Percentiles rank a stretch among this genome's conserved stretches.
phyloP scores from a whole-genome alignment of 2,888 invertebrate genomes.

The Trilocha varians region DNA sequence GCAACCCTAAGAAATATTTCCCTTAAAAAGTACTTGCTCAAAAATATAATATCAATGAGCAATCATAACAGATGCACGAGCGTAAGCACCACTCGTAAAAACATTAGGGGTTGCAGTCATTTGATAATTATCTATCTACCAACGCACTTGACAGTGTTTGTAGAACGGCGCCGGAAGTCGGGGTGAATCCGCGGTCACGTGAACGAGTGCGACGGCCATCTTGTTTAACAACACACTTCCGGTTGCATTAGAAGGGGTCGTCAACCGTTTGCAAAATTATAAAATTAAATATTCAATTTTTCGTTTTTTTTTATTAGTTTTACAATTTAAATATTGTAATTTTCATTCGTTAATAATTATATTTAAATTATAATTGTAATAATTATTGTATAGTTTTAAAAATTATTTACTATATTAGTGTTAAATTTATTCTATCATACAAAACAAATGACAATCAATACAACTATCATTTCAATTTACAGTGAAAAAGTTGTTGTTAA shows the following conservation, averaged over 20 bases:
- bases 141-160: constrained; percentile 63
- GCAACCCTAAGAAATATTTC: too few relatives aligned
- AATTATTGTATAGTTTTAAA: too few relatives aligned
- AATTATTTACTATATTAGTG: too few relatives aligned
- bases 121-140: constrained; percentile 63
- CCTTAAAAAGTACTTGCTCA: not conserved
- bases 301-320: not conserved
- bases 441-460: too few relatives aligned
- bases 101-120: constrained; percentile 41
- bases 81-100: constrained; percentile 36
- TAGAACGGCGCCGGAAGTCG: constrained; percentile 62
- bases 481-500: too few relatives aligned
- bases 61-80: constrained; percentile 59
- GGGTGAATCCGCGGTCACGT: constrained; percentile 69
- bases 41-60: constrained; percentile 11
- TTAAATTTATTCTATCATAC: too few relatives aligned
- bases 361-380: too few relatives aligned
- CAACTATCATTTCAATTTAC: too few relatives aligned
- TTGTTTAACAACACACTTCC: constrained; percentile 66
- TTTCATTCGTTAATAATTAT: too few relatives aligned
- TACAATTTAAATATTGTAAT: not conserved
- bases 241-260: constrained; percentile 29
- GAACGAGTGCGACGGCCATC: constrained; percentile 57
- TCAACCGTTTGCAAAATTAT: constrained; percentile 29
- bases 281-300: not conserved